Evolutionary conservation across 2,797 vertebrate species (phyloP).

Genomic region (Myotis pilosus): DNA sequence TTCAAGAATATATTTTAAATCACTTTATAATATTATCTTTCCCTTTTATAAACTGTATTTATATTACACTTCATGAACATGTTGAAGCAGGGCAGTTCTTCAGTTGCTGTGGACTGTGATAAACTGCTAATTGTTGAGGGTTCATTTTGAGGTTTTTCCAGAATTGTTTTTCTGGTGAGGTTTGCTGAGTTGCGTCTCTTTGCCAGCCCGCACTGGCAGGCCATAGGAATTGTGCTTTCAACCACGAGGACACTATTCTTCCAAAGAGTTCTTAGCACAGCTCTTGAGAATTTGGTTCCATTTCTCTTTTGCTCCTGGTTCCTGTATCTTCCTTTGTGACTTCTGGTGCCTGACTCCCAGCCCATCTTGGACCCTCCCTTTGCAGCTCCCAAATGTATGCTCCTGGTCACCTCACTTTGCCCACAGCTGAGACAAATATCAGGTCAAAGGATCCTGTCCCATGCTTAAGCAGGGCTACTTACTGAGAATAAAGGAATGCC

Average conservation of each 20-base stretch:
- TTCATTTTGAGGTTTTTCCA: background rate
- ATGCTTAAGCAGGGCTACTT: background rate
- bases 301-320: background rate
- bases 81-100: background rate
- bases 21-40: background rate
- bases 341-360: background rate
- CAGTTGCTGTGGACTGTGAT: background rate
- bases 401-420: background rate
- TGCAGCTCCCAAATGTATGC: background rate
- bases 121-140: background rate
- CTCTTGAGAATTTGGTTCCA: background rate
- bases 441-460: background rate
- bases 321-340: background rate
- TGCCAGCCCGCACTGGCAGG: background rate
- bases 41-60: background rate
- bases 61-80: background rate
- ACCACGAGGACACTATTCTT: background rate
- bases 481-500: background rate
- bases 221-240: background rate
- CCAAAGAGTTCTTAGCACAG: background rate
- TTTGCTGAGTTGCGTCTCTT: background rate
- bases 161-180: background rate
- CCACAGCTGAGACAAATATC: background rate
- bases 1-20: constrained; percentile 28
- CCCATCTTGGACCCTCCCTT: background rate